Percentiles rank a stretch among this genome's conserved stretches.
Evolutionary conservation across 2,113 vertebrate species (phyloP).

Genomic region (Oxygymnocypris stewartii): DNA sequence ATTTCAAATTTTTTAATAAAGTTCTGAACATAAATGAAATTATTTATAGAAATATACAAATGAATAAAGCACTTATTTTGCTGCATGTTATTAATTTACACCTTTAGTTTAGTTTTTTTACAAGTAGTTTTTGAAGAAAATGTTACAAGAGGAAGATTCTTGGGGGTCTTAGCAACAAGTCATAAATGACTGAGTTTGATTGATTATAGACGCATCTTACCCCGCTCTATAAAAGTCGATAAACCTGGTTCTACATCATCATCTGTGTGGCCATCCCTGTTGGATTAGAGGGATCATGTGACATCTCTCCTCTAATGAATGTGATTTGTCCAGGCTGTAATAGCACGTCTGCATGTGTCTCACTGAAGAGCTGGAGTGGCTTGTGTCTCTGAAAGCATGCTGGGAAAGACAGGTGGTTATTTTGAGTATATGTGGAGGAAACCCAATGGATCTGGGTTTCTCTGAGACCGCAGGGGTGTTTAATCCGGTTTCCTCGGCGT

Average conservation of each 20-base stretch:
- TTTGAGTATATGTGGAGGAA: slow-evolving; percentile 1
- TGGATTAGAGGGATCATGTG: neutral
- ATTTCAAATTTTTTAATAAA: neutral
- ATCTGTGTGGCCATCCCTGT: neutral
- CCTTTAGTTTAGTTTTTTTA: no score
- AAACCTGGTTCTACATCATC: neutral
- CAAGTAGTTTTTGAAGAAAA: no score
- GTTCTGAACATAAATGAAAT: neutral
- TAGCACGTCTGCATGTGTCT: slow-evolving; percentile 19
- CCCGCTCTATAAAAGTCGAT: no score
- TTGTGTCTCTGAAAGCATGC: neutral
- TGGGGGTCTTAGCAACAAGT: neutral
- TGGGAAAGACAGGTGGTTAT: neutral
- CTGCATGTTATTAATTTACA: neutral
- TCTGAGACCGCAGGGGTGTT: neutral
- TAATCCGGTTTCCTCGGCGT: slow-evolving; percentile 16
- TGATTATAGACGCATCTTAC: neutral
- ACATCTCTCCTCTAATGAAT: slow-evolving; percentile 9
- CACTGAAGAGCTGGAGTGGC: slow-evolving; percentile 3
- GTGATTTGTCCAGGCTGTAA: slow-evolving; percentile 31
- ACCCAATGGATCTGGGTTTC: neutral
- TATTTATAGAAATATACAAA: neutral
- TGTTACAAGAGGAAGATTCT: neutral
- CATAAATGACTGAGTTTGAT: neutral
- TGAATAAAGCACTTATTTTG: neutral